Conservation (phyloP, 2,113 vertebrate species). For the Thinocorus orbignyianus region DNA sequence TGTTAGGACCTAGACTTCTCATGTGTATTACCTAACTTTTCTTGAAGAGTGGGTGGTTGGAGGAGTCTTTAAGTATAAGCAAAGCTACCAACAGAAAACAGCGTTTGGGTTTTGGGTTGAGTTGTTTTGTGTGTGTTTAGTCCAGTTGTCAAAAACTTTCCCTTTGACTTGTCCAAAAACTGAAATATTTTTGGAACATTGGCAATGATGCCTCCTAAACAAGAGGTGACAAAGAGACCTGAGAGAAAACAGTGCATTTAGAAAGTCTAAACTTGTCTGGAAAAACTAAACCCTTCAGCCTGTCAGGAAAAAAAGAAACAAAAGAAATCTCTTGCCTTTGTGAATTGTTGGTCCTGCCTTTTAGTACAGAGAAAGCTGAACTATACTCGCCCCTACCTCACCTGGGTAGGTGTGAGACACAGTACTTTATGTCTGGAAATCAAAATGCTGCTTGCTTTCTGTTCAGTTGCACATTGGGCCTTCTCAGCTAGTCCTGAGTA, state of each 20-base stretch:
- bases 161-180: not conserved
- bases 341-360: not conserved
- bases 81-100: not conserved
- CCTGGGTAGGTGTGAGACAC: not conserved
- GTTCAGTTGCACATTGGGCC: not conserved
- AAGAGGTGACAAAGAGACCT: not conserved
- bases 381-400: not conserved
- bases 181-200: not conserved
- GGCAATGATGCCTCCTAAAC: not conserved
- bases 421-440: not conserved
- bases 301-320: not conserved
- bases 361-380: not conserved
- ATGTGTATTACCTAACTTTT: not conserved
- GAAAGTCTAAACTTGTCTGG: not conserved
- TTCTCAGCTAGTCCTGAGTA: not conserved
- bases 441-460: not conserved
- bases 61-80: not conserved
- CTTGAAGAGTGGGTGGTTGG: not conserved
- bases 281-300: not conserved
- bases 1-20: not conserved
- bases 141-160: not conserved
- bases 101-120: not conserved
- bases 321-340: not conserved
- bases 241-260: not conserved
- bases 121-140: not conserved